These are phyloP conservation scores for Drosophila kikkawai DNA, from an alignment of 1,140 invertebrate genomes.

Conservation along the genomic window DNA sequence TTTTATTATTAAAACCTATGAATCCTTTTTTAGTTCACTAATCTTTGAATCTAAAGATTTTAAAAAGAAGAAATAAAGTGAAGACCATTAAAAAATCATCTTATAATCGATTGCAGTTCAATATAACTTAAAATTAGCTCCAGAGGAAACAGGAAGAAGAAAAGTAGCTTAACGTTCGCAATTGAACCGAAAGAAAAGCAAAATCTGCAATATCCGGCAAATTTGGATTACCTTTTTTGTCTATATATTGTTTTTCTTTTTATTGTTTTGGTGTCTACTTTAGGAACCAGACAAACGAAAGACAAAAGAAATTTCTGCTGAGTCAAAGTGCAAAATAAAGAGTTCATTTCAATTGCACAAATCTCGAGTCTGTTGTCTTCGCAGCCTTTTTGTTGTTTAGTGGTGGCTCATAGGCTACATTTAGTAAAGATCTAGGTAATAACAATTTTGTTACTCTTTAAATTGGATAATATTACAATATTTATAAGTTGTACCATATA, in stretches of 20 bases:
- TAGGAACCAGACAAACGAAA: constrained; percentile 20
- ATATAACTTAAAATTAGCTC: neutral
- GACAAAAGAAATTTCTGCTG: constrained; percentile 65
- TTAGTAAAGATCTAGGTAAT: neutral
- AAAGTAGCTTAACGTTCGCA: constrained; percentile 2
- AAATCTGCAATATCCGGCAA: constrained; percentile 70
- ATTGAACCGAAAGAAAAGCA: constrained; percentile 47
- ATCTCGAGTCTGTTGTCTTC: neutral
- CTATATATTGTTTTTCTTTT: neutral
- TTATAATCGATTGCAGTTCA: neutral
- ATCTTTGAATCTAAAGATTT: too few species aligned
- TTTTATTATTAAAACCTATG: too few species aligned
- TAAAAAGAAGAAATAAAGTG: neutral
- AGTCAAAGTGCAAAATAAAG: constrained; percentile 53
- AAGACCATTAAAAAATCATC: neutral
- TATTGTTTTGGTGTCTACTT: neutral
- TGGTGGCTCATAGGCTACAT: neutral
- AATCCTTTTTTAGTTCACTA: too few species aligned
- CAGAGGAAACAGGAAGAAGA: neutral
- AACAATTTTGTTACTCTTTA: too few species aligned
- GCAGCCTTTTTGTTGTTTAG: neutral
- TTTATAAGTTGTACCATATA: too few species aligned
- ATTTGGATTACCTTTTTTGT: constrained; percentile 29
- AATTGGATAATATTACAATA: too few species aligned
- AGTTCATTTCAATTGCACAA: constrained; percentile 44